phyloP scores from a whole-genome alignment of 2,797 vertebrate species.

The Hemitrygon akajei region DNA sequence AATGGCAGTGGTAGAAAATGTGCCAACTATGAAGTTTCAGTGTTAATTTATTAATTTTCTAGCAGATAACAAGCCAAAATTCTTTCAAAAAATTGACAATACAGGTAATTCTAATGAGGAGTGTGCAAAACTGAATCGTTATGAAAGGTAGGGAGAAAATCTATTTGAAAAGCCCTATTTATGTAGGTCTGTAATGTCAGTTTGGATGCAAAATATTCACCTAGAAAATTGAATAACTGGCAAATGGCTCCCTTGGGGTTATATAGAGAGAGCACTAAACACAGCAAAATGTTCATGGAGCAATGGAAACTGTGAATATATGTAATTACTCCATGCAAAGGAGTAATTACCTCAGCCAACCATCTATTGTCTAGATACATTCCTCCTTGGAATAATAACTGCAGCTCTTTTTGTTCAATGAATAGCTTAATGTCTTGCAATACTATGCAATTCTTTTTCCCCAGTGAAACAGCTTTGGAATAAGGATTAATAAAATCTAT shows the following conservation, averaged over 20 bases:
- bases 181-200: background rate
- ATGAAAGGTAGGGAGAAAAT: background rate
- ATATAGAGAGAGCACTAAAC: background rate
- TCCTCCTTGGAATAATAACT: conserved; percentile 4
- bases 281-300: background rate
- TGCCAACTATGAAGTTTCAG: background rate
- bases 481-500: background rate
- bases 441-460: background rate
- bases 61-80: background rate
- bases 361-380: background rate
- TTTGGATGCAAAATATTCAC: background rate
- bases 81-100: background rate
- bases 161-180: background rate
- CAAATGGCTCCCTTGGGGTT: background rate
- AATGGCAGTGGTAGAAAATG: background rate
- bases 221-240: background rate
- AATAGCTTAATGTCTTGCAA: background rate
- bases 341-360: conserved; percentile 3
- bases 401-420: background rate
- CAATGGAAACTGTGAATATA: background rate
- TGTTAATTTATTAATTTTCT: background rate
- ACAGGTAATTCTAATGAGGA: background rate
- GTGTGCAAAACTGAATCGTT: background rate
- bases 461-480: background rate
- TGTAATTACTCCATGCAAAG: background rate